Evolutionary conservation across 2,888 invertebrate species (phyloP).

Genomic region (Tipula vernalis): DNA sequence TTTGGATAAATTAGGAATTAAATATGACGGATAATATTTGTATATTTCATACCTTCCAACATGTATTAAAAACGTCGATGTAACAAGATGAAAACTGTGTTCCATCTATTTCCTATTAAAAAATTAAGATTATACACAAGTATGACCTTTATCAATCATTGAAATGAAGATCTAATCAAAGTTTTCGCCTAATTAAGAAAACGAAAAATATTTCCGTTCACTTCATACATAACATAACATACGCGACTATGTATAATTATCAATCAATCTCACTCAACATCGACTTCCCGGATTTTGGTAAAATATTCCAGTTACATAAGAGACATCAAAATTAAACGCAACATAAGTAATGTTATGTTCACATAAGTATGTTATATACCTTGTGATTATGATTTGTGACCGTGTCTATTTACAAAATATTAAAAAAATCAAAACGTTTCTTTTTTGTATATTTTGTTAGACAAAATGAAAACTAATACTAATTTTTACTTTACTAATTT

Average conservation of each 20-base stretch:
- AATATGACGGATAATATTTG: no score
- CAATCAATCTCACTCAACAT: neutral
- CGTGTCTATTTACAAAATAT: neutral
- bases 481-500: neutral
- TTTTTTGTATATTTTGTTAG: neutral
- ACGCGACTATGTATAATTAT: neutral
- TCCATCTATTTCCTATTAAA: no score
- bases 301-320: neutral
- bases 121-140: neutral
- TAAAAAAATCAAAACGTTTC: neutral
- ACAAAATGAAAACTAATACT: neutral
- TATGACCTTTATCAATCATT: neutral
- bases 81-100: no score
- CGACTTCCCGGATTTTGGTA: neutral
- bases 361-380: neutral
- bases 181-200: neutral
- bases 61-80: no score
- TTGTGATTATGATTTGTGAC: neutral
- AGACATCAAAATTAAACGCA: neutral
- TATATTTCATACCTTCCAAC: no score
- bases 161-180: neutral
- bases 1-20: no score
- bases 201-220: neutral
- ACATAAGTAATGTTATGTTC: neutral
- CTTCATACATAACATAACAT: neutral